A percentile compares a stretch with the other conserved stretches of the same genome.
phyloP scores from a whole-genome alignment of 2,888 invertebrate genomes.

The Homarus gammarus region DNA sequence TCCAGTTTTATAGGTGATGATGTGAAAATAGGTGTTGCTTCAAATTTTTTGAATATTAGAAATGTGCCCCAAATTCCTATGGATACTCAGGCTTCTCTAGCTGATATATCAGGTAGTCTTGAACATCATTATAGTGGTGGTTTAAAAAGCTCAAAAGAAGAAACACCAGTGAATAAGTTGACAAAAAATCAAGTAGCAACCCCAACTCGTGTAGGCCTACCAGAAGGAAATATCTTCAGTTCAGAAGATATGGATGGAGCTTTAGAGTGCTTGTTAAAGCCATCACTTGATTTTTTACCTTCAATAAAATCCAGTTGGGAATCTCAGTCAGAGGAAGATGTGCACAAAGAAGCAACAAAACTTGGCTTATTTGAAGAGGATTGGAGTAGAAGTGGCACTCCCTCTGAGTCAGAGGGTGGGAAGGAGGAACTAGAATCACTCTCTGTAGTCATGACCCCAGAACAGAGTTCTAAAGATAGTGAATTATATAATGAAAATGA shows the following conservation, averaged over 20 bases:
- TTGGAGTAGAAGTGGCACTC: slow-evolving; percentile 7
- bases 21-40: background rate
- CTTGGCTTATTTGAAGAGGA: slow-evolving; percentile 8
- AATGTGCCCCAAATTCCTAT: background rate
- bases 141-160: background rate
- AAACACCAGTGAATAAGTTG: background rate
- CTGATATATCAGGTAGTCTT: background rate
- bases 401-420: background rate
- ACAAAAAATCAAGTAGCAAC: background rate
- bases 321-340: slow-evolving; percentile 22
- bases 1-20: background rate
- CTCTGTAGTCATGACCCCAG: too few species aligned
- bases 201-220: background rate
- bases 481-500: background rate
- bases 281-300: background rate
- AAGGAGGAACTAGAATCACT: background rate
- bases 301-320: slow-evolving; percentile 11
- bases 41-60: background rate
- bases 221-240: background rate
- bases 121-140: background rate
- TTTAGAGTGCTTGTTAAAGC: background rate
- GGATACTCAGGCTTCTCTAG: background rate
- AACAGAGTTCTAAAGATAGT: too few species aligned
- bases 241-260: background rate
- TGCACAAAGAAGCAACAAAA: slow-evolving; percentile 21